Percentiles rank a stretch among this genome's conserved stretches.
Conservation (phyloP, 2,797 vertebrate genomes). For the Squalus acanthias region DNA sequence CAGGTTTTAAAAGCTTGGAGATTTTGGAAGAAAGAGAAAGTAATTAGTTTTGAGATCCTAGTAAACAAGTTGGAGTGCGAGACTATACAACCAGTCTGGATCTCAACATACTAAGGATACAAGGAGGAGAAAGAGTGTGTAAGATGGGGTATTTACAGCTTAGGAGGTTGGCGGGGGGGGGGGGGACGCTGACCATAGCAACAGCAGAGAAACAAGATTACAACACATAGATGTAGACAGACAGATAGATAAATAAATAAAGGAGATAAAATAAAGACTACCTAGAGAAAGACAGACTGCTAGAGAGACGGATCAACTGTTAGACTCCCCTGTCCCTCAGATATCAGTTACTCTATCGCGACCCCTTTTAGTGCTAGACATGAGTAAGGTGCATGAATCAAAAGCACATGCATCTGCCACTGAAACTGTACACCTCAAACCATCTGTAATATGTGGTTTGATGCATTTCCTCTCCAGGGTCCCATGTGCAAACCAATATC, state of each 20-base stretch:
- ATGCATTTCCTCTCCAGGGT: neutral
- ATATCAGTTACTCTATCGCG: neutral
- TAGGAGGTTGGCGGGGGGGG: neutral
- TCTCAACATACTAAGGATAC: neutral
- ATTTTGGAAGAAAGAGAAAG: neutral
- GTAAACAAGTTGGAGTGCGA: neutral
- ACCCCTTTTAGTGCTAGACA: no score
- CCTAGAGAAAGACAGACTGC: neutral
- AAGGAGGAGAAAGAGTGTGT: neutral
- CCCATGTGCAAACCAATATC: neutral
- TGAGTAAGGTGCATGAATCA: neutral
- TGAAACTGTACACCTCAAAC: neutral
- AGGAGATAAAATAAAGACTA: neutral
- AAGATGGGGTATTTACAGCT: neutral
- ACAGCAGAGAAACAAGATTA: neutral
- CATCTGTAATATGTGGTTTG: neutral
- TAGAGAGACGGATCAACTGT: neutral
- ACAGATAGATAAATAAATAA: neutral
- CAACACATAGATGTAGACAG: neutral
- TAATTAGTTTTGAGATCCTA: neutral
- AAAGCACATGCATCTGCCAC: conserved; percentile 11
- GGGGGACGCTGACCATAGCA: neutral
- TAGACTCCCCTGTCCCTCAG: neutral
- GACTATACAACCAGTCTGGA: neutral
- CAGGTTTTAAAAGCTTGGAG: neutral